Evolutionary conservation across 2,888 invertebrate species (phyloP).

Genomic region (Ptycholaimellus sp.): DNA sequence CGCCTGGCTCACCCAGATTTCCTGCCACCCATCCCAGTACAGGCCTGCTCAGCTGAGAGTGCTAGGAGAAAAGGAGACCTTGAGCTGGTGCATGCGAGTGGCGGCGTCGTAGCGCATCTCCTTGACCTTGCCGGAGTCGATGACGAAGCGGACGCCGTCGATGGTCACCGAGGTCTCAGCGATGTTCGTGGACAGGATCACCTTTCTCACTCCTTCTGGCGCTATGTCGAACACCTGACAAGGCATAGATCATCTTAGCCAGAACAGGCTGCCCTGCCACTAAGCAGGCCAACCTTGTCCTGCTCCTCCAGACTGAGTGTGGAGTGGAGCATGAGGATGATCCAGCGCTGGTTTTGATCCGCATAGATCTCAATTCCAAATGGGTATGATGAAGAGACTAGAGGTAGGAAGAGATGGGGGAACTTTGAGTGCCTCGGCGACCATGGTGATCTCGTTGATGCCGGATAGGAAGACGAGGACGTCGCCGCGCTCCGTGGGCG

Average conservation of each 20-base stretch:
- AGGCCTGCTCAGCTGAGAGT: background rate
- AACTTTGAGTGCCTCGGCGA: slow-evolving; percentile 19
- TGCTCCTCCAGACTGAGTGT: slow-evolving; percentile 74
- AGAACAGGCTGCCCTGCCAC: too few relatives aligned
- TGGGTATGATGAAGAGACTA: too few relatives aligned
- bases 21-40: slow-evolving; percentile 34
- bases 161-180: slow-evolving; percentile 96
- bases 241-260: too few relatives aligned
- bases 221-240: slow-evolving; percentile 82
- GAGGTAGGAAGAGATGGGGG: too few relatives aligned
- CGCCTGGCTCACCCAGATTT: slow-evolving; percentile 89
- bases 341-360: slow-evolving; percentile 56
- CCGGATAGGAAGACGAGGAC: slow-evolving; percentile 73
- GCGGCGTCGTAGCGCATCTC: slow-evolving; percentile 77
- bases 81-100: slow-evolving; percentile 51
- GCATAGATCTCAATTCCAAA: slow-evolving; percentile 44
- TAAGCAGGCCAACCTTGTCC: too few relatives aligned
- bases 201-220: slow-evolving; percentile 76
- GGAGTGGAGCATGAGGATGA: slow-evolving; percentile 65
- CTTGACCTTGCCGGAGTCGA: slow-evolving; percentile 63
- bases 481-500: slow-evolving; percentile 64
- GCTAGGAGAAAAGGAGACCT: slow-evolving; percentile 4
- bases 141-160: slow-evolving; percentile 84
- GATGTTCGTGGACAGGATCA: slow-evolving; percentile 88
- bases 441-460: slow-evolving; percentile 22